Evolutionary conservation across 1,140 invertebrate genomes (phyloP), one percentile per base, ranked within the genome.

Genomic region (Mamestra configurata): DNA sequence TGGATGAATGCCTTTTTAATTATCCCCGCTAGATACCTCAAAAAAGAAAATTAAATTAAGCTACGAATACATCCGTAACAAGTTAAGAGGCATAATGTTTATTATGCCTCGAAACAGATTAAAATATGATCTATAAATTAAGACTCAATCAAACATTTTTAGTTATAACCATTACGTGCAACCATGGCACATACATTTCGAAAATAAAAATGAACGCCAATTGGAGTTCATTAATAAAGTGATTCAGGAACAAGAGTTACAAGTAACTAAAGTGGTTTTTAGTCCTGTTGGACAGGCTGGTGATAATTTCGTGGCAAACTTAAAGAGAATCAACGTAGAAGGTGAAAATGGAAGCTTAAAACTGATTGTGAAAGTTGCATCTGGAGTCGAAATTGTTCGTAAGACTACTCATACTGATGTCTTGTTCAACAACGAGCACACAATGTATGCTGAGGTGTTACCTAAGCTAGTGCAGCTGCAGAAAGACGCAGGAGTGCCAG

Each of bases 381-480:
- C 49, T 20, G 15, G 7, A 35, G 13, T 35, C 51, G 70, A 55
- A 78, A 20, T 20, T 2, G 2, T 55, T 0, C 46, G 46, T 10
- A n/a, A 20, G 10, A 20, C n/a, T n/a, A 6, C 22, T 24, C 35
- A 55, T 5, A 72, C 51, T 11, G 10, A 18, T 20, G 15, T 13
- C 6, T 8, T 46, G 20, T 77, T 77, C 37, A 10, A 13, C 7
- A 64, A 49, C 24, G 75, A 77, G 22, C 57, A 66, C 27, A 22
- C 27, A 15, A 77, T 77, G 40, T 77, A 77, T 7, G 66, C 61
- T 2, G 15, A 68, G 15, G 10, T 90, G 6, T 64, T 95, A 22
- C 95, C 94, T 6, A 81, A 90, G 66, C 84, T 90, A 0, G 20
- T 73, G 0, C 37, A 86, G 15, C 82, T 94, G 11, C 93, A 95